Conservation (phyloP, 2,888 invertebrate species). For the Elegia similella region DNA sequence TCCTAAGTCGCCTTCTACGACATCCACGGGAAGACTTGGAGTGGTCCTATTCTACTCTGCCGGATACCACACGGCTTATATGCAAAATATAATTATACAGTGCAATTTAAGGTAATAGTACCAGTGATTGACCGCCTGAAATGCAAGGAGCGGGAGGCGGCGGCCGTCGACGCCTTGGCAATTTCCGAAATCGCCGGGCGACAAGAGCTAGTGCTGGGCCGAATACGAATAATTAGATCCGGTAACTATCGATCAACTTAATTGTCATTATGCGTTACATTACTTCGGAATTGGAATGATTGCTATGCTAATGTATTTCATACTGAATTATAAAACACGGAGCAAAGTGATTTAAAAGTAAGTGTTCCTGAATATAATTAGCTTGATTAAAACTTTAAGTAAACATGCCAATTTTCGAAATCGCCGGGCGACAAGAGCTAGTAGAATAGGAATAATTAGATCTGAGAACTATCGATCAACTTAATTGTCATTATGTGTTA, state of each 20-base stretch:
- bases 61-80: too few species aligned
- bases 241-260: slow-evolving; percentile 9
- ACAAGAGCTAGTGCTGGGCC: slow-evolving; percentile 73
- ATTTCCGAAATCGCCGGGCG: slow-evolving; percentile 80
- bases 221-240: slow-evolving; percentile 74
- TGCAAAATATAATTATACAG: slow-evolving; percentile 29
- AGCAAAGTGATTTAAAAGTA: too few species aligned
- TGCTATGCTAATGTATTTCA: background rate
- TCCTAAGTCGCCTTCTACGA: too few species aligned
- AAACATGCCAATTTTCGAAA: slow-evolving; percentile 80
- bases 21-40: too few species aligned
- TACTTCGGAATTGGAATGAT: background rate
- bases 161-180: slow-evolving; percentile 70
- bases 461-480: too few species aligned
- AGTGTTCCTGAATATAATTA: too few species aligned
- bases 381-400: slow-evolving; percentile 21
- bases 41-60: too few species aligned
- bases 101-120: slow-evolving; percentile 50
- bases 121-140: slow-evolving; percentile 57
- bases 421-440: slow-evolving; percentile 64
- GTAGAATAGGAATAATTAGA: too few species aligned
- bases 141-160: slow-evolving; percentile 53
- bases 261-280: slow-evolving; percentile 1
- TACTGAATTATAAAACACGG: background rate
- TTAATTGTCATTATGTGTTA: too few species aligned